phyloP scores from a whole-genome alignment of 2,888 invertebrate genomes.

The Parnassius mnemosyne region DNA sequence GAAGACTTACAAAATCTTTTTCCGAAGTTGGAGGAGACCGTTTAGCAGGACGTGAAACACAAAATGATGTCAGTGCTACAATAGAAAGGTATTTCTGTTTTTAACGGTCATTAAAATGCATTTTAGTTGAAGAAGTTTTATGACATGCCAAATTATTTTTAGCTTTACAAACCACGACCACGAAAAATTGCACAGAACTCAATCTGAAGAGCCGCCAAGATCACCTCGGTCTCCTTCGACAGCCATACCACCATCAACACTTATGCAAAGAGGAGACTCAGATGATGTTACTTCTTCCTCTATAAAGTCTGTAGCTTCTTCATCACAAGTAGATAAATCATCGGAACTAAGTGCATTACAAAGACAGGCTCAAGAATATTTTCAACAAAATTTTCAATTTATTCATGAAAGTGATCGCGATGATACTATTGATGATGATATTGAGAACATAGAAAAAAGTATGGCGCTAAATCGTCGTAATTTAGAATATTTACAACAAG shows the following conservation, averaged over 20 bases:
- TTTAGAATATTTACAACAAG: constrained; percentile 75
- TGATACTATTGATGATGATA: constrained; percentile 75
- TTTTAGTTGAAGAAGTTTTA: not conserved
- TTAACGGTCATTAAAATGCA: not conserved
- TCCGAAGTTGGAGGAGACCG: constrained; percentile 84
- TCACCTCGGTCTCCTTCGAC: constrained; percentile 84
- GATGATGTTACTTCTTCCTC: constrained; percentile 71
- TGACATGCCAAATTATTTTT: constrained; percentile 2
- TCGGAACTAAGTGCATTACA: constrained; percentile 68
- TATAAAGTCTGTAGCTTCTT: constrained; percentile 65
- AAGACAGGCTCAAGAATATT: constrained; percentile 73
- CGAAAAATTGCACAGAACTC: constrained; percentile 89
- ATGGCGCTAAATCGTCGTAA: constrained; percentile 76
- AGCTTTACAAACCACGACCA: constrained; percentile 80
- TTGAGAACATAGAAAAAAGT: constrained; percentile 75
- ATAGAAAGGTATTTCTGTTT: constrained; percentile 57
- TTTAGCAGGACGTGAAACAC: constrained; percentile 55
- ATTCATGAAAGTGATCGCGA: constrained; percentile 78
- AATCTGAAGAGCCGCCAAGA: constrained; percentile 90
- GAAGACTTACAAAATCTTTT: constrained; percentile 90
- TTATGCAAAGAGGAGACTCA: constrained; percentile 63
- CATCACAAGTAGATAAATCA: constrained; percentile 68
- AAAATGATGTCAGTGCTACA: constrained; percentile 53
- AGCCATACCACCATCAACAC: constrained; percentile 69
- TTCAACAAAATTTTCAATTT: constrained; percentile 77